phyloP scores from a whole-genome alignment of 2,797 vertebrate genomes.

The Jordanella pulchra region DNA sequence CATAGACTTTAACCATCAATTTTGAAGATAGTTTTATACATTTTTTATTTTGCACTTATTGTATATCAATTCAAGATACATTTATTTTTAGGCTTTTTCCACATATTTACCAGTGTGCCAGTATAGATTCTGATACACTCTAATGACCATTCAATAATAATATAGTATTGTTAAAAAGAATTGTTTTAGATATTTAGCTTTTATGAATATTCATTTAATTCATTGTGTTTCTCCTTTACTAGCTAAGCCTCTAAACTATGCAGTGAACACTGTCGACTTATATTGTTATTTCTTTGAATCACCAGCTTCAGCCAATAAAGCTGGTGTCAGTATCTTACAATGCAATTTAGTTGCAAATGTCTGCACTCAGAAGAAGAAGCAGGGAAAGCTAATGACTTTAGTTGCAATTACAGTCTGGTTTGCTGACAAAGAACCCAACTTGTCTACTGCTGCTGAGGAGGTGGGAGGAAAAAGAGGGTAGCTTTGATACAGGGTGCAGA shows the following conservation, averaged over 20 bases:
- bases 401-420: slow-evolving; percentile 17
- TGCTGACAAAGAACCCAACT: slow-evolving; percentile 24
- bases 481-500: neutral
- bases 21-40: neutral
- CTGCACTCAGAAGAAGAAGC: slow-evolving; percentile 11
- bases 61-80: neutral
- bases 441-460: slow-evolving; percentile 17
- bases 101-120: neutral
- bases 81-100: neutral
- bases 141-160: neutral
- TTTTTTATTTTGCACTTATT: neutral
- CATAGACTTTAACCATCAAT: neutral
- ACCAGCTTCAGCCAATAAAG: slow-evolving; percentile 15
- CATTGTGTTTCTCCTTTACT: neutral
- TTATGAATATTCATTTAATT: neutral
- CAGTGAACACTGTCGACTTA: neutral
- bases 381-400: slow-evolving; percentile 28
- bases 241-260: neutral
- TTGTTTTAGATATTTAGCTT: neutral
- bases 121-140: neutral
- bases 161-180: neutral
- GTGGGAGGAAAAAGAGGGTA: slow-evolving; percentile 16
- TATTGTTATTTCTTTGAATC: slow-evolving; percentile 3
- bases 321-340: slow-evolving; percentile 22
- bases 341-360: slow-evolving; percentile 38